These are phyloP conservation scores for Spongilla lacustris DNA, from an alignment of 37 sponge, comb jelly and placozoan genomes.

Conservation along the genomic window DNA sequence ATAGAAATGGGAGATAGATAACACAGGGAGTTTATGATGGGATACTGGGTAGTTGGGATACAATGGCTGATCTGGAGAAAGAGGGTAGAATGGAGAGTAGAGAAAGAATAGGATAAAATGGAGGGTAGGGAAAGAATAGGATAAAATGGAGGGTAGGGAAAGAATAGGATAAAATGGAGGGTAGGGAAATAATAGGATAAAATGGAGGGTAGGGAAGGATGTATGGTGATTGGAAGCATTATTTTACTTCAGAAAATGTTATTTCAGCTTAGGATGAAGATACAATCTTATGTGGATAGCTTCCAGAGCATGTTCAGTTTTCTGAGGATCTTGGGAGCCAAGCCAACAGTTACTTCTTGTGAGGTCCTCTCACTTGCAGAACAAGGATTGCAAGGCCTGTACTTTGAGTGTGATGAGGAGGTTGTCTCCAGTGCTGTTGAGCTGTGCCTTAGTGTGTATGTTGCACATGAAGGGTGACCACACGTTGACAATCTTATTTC, in stretches of 20 bases:
- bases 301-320: background rate
- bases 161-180: too few species aligned
- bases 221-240: background rate
- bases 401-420: constrained; percentile 29
- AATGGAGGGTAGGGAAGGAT: too few species aligned
- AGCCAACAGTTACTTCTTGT: background rate
- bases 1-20: too few species aligned
- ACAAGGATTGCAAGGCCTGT: constrained; percentile 37
- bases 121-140: too few species aligned
- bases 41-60: too few species aligned
- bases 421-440: constrained; percentile 28
- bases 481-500: background rate
- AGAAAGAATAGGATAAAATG: too few species aligned
- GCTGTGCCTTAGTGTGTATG: constrained; percentile 30
- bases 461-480: background rate
- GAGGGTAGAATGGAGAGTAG: too few species aligned
- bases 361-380: background rate
- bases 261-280: background rate
- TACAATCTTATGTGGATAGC: background rate
- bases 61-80: too few species aligned
- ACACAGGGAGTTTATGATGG: too few species aligned
- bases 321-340: background rate
- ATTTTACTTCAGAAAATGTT: background rate
- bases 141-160: too few species aligned
- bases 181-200: too few species aligned